Base-by-base conservation (phyloP, 1,140 invertebrate species). In the Medauroidea extradentata region DNA sequence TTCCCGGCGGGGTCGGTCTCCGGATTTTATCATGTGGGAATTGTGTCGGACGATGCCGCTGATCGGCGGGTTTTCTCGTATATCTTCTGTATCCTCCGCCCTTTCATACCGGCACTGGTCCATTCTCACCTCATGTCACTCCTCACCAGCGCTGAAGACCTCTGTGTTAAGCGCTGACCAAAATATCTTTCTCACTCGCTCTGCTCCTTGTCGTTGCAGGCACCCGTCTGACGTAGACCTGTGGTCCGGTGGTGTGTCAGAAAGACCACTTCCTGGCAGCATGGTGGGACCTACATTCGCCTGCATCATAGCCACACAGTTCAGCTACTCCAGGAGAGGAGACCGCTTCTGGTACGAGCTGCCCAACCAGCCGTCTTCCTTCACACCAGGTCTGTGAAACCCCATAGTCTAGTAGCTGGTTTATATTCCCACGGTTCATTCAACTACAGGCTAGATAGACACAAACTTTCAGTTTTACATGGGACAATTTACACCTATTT, bases 301-400 rank as follows among this genome's bases (percentile, higher is more conserved):
- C 52, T 99, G 96, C 69, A 83, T 99, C 46, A 94, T 99, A 64
- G 94, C 92, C 24, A 95, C 96, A 41, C 97, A 99, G 75, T 97
- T 98, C 75, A 91, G 89, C 65, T 91, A 93, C 67, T 83, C 91
- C 1, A 82, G 94, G 67, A 79, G 88, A 61, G 96, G 96, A 48
- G 96, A 99, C 74, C 83, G 95, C 68, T 98, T 96, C 74, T 99
- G 94, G 92, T 98, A 94, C 68, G 96, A 98, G 72, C 81, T 96
- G 53, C 88, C 89, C 4, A 88, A 94, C 69, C 91, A 94, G 68
- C 93, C 93, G 1, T 95, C 93, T 21, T 91, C 91, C 1, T 96
- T 96, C 72, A 91, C 90, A 1, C 84, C 76, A 53, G 82, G 83
- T 85, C 70, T 74, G 59, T 13, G 51, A n/a, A n/a, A n/a, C 9